A percentile compares a stretch with the other conserved stretches of the same genome.
Evolutionary conservation across 2,888 invertebrate species (phyloP).

Genomic region (Stenodema calcarata): DNA sequence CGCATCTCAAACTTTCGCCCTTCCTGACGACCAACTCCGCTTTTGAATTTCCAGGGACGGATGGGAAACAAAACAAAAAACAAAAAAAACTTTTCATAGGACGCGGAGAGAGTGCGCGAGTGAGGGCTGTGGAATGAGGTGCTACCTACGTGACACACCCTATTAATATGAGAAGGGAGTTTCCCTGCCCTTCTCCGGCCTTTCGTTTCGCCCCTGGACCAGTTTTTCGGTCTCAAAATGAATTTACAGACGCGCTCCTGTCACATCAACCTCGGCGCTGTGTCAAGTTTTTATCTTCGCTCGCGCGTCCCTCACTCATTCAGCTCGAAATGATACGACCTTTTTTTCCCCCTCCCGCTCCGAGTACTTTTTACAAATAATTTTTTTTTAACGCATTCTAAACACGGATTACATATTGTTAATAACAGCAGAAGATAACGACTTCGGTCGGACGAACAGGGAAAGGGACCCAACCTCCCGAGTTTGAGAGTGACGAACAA

Average conservation of each 20-base stretch:
- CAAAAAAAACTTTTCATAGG: slow-evolving; percentile 7
- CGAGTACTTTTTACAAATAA: neutral
- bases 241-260: neutral
- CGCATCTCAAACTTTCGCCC: neutral
- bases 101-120: neutral
- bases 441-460: neutral
- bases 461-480: neutral
- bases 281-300: slow-evolving; percentile 39
- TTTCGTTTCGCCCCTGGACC: neutral
- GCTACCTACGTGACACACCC: slow-evolving; percentile 36
- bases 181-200: neutral
- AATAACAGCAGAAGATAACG: slow-evolving; percentile 4
- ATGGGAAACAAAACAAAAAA: neutral
- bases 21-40: slow-evolving; percentile 14
- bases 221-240: neutral
- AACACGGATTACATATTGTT: slow-evolving; percentile 31
- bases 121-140: neutral
- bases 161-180: slow-evolving; percentile 25
- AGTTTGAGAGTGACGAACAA: neutral
- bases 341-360: neutral
- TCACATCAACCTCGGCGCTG: slow-evolving; percentile 29
- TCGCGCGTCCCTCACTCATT: slow-evolving; percentile 1
- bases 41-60: slow-evolving; percentile 17
- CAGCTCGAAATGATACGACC: neutral
- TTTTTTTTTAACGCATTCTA: slow-evolving; percentile 17